phyloP scores from a whole-genome alignment of 2,888 invertebrate genomes.

The Drosophila anomalata region DNA sequence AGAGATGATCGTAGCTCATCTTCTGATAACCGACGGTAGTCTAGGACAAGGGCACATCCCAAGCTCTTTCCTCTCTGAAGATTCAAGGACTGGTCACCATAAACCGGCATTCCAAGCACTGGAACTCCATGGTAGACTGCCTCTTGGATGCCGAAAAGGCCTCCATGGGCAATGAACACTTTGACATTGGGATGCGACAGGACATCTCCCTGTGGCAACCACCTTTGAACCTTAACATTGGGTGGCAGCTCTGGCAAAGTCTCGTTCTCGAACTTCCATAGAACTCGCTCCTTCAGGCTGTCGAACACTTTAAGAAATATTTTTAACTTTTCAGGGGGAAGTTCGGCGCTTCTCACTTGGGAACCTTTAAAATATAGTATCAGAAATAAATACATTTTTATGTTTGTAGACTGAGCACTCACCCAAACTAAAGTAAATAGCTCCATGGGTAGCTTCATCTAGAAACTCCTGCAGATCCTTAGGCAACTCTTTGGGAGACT shows the following conservation, averaged over 20 bases:
- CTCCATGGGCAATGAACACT: constrained; percentile 83
- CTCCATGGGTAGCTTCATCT: constrained; percentile 81
- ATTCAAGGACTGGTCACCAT: constrained; percentile 81
- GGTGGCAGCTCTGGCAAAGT: constrained; percentile 74
- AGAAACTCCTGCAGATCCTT: constrained; percentile 80
- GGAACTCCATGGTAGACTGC: constrained; percentile 81
- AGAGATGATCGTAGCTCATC: constrained; percentile 64
- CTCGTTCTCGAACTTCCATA: constrained; percentile 84
- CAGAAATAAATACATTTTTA: neutral
- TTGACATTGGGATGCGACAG: constrained; percentile 82
- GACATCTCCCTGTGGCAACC: constrained; percentile 85
- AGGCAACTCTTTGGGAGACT: constrained; percentile 70
- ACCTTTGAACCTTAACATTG: constrained; percentile 83
- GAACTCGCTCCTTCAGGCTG: constrained; percentile 81
- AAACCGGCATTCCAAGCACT: constrained; percentile 82
- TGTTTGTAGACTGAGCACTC: constrained; percentile 2
- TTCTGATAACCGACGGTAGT: constrained; percentile 68
- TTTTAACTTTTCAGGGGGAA: constrained; percentile 80
- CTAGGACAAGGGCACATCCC: constrained; percentile 73
- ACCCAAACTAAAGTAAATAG: constrained; percentile 84
- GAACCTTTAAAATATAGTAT: constrained; percentile 34
- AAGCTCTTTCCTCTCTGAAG: constrained; percentile 62
- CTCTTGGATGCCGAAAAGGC: constrained; percentile 81
- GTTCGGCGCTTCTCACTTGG: constrained; percentile 80
- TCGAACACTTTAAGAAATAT: constrained; percentile 81